Percentiles rank a stretch among this genome's conserved stretches.
Evolutionary conservation across 2,113 vertebrate species (phyloP).

Genomic region (Sphaerodactylus townsendi): DNA sequence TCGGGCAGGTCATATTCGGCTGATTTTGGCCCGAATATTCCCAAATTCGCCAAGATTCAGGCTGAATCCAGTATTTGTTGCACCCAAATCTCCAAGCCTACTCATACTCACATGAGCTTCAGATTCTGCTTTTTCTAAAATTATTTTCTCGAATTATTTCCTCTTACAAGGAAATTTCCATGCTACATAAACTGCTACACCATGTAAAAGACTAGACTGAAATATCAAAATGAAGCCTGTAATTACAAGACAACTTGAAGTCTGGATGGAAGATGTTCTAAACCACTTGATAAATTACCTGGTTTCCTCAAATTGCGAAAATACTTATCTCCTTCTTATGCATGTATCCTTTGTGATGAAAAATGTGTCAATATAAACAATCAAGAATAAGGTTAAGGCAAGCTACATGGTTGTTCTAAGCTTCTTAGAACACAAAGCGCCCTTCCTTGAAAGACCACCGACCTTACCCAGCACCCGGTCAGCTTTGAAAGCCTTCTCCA

Average conservation of each 20-base stretch:
- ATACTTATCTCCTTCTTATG: not conserved
- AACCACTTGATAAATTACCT: not conserved
- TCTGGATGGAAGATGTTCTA: not conserved
- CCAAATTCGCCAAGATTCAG: too few relatives aligned
- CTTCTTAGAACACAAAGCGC: too few relatives aligned
- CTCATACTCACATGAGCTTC: not conserved
- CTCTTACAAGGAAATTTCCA: not conserved
- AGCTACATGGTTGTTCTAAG: conserved; percentile 7
- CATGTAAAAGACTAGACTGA: not conserved
- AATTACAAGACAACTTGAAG: not conserved
- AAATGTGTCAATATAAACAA: not conserved
- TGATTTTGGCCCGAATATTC: too few relatives aligned
- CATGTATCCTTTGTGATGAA: too few relatives aligned
- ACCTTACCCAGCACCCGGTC: too few relatives aligned
- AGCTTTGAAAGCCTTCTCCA: too few relatives aligned
- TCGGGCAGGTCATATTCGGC: too few relatives aligned
- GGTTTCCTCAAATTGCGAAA: not conserved
- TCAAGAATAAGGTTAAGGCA: not conserved
- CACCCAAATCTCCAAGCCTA: too few relatives aligned
- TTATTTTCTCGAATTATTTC: not conserved
- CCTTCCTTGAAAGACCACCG: too few relatives aligned
- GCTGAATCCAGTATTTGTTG: too few relatives aligned
- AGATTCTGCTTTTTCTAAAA: not conserved
- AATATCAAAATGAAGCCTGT: not conserved
- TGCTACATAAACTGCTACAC: not conserved